Percentiles rank a stretch among this genome's conserved stretches.
These are phyloP conservation scores for Laterallus jamaicensis DNA, from an alignment of 2,113 vertebrate species.

Conservation along the genomic window DNA sequence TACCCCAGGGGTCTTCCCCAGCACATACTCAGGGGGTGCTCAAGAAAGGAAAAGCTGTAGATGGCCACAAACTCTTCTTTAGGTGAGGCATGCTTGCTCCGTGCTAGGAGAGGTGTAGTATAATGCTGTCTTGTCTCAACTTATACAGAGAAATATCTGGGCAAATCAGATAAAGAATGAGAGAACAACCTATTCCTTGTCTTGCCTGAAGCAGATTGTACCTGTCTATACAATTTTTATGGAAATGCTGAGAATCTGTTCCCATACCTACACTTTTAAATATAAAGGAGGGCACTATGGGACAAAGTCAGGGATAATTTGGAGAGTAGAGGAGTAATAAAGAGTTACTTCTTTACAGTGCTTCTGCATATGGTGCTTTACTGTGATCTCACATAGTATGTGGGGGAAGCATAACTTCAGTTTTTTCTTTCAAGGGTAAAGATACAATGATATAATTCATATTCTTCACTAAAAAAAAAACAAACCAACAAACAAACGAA, in stretches of 20 bases:
- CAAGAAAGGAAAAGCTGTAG: not conserved
- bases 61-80: not conserved
- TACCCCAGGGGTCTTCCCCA: not conserved
- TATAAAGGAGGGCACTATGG: not conserved
- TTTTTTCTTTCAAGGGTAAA: not conserved
- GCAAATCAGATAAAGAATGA: not conserved
- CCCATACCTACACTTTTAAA: not conserved
- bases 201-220: not conserved
- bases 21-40: accelerated
- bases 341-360: not conserved
- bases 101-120: not conserved
- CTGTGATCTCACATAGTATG: not conserved
- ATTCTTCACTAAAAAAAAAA: not conserved
- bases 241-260: not conserved
- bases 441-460: not conserved
- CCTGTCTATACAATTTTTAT: not conserved
- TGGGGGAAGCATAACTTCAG: not conserved
- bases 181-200: not conserved
- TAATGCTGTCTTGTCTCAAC: not conserved
- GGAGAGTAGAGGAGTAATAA: not conserved
- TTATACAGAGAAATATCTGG: not conserved
- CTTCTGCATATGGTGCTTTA: not conserved
- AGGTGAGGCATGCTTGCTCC: not conserved
- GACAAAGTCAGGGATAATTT: not conserved
- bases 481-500: too few species aligned